Evolutionary conservation across 2,113 vertebrate species (phyloP), one percentile per base, ranked within the genome.

Genomic region (Amazona guildingii): DNA sequence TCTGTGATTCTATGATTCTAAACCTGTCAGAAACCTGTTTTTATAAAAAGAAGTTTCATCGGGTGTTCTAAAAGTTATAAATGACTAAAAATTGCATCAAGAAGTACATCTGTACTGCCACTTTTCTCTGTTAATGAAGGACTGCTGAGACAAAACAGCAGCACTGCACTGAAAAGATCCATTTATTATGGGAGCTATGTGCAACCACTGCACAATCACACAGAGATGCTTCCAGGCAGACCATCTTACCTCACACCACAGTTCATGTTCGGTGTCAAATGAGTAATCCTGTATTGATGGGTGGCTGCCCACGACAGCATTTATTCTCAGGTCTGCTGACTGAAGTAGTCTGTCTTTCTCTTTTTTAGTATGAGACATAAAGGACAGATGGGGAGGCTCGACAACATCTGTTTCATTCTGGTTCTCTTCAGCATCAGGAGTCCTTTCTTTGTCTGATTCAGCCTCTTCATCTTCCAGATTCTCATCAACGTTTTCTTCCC

Each of bases 201-300:
- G 64, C 29, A 93, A 46, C 6, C 37, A 9, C 3, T 33, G 41
- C 4, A 6, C 80, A 86, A 28, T 15, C 59, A 54, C 21, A 29
- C 28, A 20, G 3, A 35, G 24, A 24, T 11, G 18, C 44, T 63
- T 79, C 37, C 77, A 80, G 54, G 41, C 13, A 51, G 49, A 25
- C 7, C 48, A 33, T 29, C 97, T 96, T 93, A 99, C 99, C 99
- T 99, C 98, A 96, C 99, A 99, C 99, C 99, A 99, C 12, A 99
- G 98, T 14, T 98, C 97, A 2, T 98, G 89, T 46, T 98, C 29
- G 0, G 70, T n/a, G 90, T 99, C 99, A 10, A 99, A 99, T 17
- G 62, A 59, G 84, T 99, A 99, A 59, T 96, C 96, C 94, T 99
- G 97, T 8, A 99, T 97, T 6, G 97, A 96, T 0, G 97, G 10